Base-by-base conservation (phyloP, 2,797 vertebrate species). In the Lepus oiostolus region DNA sequence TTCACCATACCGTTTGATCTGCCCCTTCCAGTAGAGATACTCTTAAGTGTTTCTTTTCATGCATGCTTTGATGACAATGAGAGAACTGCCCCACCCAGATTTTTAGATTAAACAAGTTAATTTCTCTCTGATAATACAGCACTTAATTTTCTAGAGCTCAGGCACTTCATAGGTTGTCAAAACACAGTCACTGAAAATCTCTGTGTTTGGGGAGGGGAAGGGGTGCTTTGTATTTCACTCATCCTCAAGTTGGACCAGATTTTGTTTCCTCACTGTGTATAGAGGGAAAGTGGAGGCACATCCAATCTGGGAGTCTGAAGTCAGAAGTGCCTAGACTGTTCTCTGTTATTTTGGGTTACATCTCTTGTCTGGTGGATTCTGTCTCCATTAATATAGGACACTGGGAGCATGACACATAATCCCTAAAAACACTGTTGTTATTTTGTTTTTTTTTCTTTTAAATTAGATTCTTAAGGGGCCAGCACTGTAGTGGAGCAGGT, bases 1-100 rank as follows among this genome's bases (percentile, higher is more conserved):
- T 91, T 35, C 47, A 58, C 68, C 2, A 11, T 38, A 26, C 32
- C 50, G 4, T 68, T 74, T 47, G 52, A 38, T n/a, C 38, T n/a
- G 58, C 30, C 22, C 26, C 58, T 13, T 58, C 32, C 85, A 38
- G 12, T 19, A 19, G 75, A 75, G 58, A 54, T 93, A 38, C 82
- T 85, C 72, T 62, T 63, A 88, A 88, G 70, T 80, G 58, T 96
- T 24, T 85, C 0, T 88, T 88, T 93, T 87, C 68, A 67, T 71
- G 42, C 63, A 9, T 11, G 8, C 21, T 54, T 89, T 81, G 67
- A 22, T 83, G 65, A 75, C 77, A 38, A 1, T 74, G 60, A 80
- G 52, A 67, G 52, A 79, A 86, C 19, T 54, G 47, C 68, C 35
- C 30, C 62, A 71, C 47, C 60, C 92, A 93, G 47, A 90, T 84